Evolutionary conservation across 1,140 invertebrate genomes (phyloP), one percentile per base, ranked within the genome.

Genomic region (Pachypsylla venusta): DNA sequence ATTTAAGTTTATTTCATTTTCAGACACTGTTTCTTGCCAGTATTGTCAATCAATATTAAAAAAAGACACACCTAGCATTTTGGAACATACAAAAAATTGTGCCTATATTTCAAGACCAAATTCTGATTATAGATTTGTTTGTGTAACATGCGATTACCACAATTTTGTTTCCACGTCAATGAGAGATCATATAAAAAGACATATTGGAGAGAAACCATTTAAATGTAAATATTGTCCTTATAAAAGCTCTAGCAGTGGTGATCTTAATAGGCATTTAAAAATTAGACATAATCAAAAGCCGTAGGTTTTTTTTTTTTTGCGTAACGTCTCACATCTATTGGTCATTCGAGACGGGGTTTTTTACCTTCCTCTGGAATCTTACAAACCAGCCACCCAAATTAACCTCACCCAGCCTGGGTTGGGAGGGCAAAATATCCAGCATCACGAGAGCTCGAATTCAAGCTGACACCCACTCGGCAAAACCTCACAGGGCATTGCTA

Each of bases 151-250:
- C 22, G 42, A 48, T 5, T 48, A 48, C n/a, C 42, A n/a, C n/a
- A 48, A n/a, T 4, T 35, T 5, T 19, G 4, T 22, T 19, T 19
- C 42, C 7, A 5, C n/a, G 42, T 10, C 5, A 48, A 48, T 48
- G 4, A 19, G 7, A 10, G 42, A 5, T 10, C 42, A 48, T 48
- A 48, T 48, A 7, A 48, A 22, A 4, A 48, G 42, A 48, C 42
- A 48, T 22, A 48, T 48, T 3, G 42, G 42, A 48, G 22, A 48
- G 4, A 48, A 48, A 48, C 42, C 42, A 19, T 48, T 48, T 48
- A 48, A 48, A 48, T 48, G 42, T n/a, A 5, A 5, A 19, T n/a
- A 48, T 48, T 48, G 42, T n/a, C 16, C 7, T 10, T 48, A 48
- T 48, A 4, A 48, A 48, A 48, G 42, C n/a, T 4, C 42, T 19